phyloP scores from a whole-genome alignment of 2,888 invertebrate species.

The Nomada flava region DNA sequence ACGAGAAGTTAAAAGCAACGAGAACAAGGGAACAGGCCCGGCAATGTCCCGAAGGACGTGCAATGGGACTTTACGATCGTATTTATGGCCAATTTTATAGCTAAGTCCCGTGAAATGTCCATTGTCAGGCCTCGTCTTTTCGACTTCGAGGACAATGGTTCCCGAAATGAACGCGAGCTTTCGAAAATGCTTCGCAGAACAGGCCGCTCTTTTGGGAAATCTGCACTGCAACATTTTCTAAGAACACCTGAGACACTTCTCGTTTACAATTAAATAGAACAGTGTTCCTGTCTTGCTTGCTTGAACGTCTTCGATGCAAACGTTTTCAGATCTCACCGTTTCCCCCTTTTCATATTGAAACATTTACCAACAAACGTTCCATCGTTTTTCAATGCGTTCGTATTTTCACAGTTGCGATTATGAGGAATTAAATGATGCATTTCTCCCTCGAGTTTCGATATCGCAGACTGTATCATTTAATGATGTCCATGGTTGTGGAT shows the following conservation, averaged over 20 bases:
- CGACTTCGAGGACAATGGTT: conserved; percentile 44
- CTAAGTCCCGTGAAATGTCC: conserved; percentile 75
- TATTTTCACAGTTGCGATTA: no score
- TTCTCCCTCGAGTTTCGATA: no score
- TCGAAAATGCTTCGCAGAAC: conserved; percentile 43
- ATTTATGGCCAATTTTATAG: conserved; percentile 74
- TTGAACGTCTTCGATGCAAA: no score
- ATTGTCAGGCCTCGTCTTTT: conserved; percentile 61
- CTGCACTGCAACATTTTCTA: background rate
- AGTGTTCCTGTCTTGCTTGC: background rate
- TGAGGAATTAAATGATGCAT: no score
- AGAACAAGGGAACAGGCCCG: conserved; percentile 33
- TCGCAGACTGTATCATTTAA: conserved; percentile 7
- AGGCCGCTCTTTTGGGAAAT: background rate
- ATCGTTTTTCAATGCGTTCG: no score
- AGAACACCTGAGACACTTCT: background rate
- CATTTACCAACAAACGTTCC: no score
- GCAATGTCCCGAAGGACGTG: conserved; percentile 62
- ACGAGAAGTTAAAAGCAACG: conserved; percentile 34
- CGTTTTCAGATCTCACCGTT: no score
- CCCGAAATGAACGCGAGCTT: conserved; percentile 41
- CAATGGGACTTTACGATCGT: conserved; percentile 67
- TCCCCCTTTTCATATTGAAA: no score
- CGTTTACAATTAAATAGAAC: conserved; percentile 3
- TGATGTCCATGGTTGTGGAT: conserved; percentile 28